Conservation (phyloP, 2,113 vertebrate species). For the Periophthalmodon schlosseri region DNA sequence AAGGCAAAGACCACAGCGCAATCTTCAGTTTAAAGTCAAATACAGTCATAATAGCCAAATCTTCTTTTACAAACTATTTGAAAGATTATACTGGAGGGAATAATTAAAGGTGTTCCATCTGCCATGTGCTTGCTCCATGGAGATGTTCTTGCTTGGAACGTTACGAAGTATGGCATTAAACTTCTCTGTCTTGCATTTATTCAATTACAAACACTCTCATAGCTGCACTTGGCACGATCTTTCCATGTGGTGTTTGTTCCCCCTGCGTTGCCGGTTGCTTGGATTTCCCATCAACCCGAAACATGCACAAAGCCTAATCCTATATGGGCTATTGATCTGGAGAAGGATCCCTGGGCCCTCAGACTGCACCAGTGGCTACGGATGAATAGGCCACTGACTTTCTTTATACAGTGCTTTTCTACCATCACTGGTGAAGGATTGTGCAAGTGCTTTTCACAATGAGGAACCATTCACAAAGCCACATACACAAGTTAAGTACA, state of each 20-base stretch:
- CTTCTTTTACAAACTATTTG: too few species aligned
- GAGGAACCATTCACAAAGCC: background rate
- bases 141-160: too few species aligned
- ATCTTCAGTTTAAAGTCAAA: too few species aligned
- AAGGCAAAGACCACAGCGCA: background rate
- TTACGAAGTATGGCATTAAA: background rate
- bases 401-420: background rate
- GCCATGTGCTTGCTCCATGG: too few species aligned
- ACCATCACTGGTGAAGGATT: background rate
- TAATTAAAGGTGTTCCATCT: too few species aligned
- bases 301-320: constrained; percentile 3
- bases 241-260: background rate
- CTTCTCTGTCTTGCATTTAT: background rate
- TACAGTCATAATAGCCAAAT: too few species aligned
- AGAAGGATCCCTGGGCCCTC: background rate
- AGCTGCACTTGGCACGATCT: background rate
- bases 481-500: background rate
- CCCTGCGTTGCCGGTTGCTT: background rate
- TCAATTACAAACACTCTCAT: background rate
- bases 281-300: background rate
- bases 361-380: background rate
- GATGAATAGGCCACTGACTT: background rate
- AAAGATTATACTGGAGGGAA: too few species aligned
- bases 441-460: background rate
- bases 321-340: background rate